Evolutionary conservation across 2,113 vertebrate genomes (phyloP).

Genomic region (Plectropomus leopardus): DNA sequence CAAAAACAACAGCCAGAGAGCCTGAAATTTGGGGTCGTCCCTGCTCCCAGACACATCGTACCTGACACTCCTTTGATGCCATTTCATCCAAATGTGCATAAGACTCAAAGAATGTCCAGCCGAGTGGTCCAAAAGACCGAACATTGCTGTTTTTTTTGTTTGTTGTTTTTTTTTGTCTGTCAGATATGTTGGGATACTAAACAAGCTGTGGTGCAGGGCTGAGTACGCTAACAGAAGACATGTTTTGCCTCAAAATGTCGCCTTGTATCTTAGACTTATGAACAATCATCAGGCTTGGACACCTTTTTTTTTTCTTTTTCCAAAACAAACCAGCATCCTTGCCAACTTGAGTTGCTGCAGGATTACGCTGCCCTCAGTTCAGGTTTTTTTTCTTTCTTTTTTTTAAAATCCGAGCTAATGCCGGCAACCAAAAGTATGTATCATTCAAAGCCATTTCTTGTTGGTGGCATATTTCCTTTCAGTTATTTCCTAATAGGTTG

Average conservation of each 20-base stretch:
- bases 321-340: slow-evolving; percentile 21
- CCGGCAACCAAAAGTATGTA: slow-evolving; percentile 49
- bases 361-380: slow-evolving; percentile 26
- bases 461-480: slow-evolving; percentile 37
- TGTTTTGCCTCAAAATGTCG: slow-evolving; percentile 7
- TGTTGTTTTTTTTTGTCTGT: background rate
- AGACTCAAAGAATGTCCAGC: slow-evolving; percentile 50
- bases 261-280: slow-evolving; percentile 31
- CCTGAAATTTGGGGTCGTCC: background rate
- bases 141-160: background rate
- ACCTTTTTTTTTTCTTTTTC: background rate
- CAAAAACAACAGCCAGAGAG: background rate
- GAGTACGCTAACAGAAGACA: background rate
- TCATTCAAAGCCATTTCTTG: slow-evolving; percentile 8
- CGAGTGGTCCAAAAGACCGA: slow-evolving; percentile 1
- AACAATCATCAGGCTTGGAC: slow-evolving; percentile 36
- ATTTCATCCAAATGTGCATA: slow-evolving; percentile 11
- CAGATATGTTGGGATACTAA: background rate
- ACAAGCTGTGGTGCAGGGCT: background rate
- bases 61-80: slow-evolving; percentile 10
- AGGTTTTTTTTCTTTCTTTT: background rate
- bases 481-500: slow-evolving; percentile 46
- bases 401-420: slow-evolving; percentile 22
- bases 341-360: background rate
- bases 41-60: background rate